Conservation (phyloP, 2,113 vertebrate species). For the Sinocyclocheilus rhinocerous region DNA sequence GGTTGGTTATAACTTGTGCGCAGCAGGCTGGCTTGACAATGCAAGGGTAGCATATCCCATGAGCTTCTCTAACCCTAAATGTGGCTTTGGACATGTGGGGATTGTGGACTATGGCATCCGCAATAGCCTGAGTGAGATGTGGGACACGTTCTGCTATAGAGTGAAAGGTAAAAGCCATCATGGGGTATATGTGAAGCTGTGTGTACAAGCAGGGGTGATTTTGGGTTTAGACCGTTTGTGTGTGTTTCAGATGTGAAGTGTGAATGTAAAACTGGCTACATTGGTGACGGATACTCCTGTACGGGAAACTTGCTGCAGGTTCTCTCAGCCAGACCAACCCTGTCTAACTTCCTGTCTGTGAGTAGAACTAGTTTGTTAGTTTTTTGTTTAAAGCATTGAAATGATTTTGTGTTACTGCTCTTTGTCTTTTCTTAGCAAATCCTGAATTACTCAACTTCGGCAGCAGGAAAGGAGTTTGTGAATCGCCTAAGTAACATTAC, state of each 20-base stretch:
- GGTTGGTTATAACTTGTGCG: slow-evolving; percentile 86
- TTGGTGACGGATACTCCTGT: slow-evolving; percentile 86
- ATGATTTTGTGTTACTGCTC: no score
- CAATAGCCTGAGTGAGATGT: slow-evolving; percentile 82
- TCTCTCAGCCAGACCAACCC: slow-evolving; percentile 76
- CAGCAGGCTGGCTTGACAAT: slow-evolving; percentile 85
- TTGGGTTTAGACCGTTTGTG: not conserved
- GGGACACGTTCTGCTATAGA: slow-evolving; percentile 93
- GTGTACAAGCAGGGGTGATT: not conserved
- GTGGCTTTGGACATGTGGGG: slow-evolving; percentile 85
- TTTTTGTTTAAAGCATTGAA: not conserved
- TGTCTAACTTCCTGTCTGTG: slow-evolving; percentile 88
- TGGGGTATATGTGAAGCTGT: not conserved
- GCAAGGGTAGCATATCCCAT: slow-evolving; percentile 87
- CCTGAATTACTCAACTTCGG: slow-evolving; percentile 80
- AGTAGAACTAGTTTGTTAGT: slow-evolving; percentile 55
- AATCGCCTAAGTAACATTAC: slow-evolving; percentile 78
- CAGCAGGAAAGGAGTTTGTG: slow-evolving; percentile 78
- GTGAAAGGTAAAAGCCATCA: slow-evolving; percentile 80
- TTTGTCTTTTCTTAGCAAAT: slow-evolving; percentile 78
- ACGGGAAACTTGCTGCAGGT: slow-evolving; percentile 91
- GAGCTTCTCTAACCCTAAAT: slow-evolving; percentile 81
- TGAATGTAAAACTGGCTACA: slow-evolving; percentile 85
- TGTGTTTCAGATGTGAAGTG: slow-evolving; percentile 85
- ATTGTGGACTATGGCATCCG: slow-evolving; percentile 89